These are phyloP conservation scores for Cynocephalus volans DNA, from an alignment of 2,113 vertebrate genomes.

Conservation along the genomic window DNA sequence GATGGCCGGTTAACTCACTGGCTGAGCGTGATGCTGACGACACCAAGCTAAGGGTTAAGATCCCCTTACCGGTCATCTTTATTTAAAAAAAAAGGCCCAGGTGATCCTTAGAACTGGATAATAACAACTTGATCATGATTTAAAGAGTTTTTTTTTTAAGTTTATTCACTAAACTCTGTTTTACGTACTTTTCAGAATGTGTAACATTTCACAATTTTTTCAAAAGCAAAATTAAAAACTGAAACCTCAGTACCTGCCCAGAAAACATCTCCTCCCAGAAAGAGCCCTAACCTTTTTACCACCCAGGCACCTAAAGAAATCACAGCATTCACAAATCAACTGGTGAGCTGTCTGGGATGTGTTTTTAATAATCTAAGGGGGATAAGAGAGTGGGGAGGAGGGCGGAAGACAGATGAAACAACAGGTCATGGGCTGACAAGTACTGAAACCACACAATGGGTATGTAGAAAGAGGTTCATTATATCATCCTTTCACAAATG, in stretches of 20 bases:
- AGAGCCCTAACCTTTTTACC: background rate
- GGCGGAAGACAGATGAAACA: too few relatives aligned
- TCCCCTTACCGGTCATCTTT: too few relatives aligned
- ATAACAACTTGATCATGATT: background rate
- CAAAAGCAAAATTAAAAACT: background rate
- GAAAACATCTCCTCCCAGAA: too few relatives aligned
- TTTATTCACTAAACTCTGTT: background rate
- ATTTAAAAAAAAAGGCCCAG: too few relatives aligned
- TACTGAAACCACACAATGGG: too few relatives aligned
- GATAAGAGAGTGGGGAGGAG: background rate
- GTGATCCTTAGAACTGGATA: background rate
- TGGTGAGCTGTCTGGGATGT: background rate
- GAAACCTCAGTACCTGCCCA: too few relatives aligned
- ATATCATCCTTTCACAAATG: rapidly evolving
- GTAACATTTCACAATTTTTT: background rate
- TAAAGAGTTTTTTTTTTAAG: background rate
- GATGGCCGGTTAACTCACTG: too few relatives aligned
- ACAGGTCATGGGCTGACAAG: too few relatives aligned
- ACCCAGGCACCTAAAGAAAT: background rate
- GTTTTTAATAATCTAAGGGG: background rate
- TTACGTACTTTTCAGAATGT: background rate
- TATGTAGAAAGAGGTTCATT: background rate
- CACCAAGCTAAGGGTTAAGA: too few relatives aligned
- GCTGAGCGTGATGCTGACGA: too few relatives aligned
- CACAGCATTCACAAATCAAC: background rate